phyloP scores from a whole-genome alignment of 2,888 invertebrate genomes.

The Clitarchus hookeri region DNA sequence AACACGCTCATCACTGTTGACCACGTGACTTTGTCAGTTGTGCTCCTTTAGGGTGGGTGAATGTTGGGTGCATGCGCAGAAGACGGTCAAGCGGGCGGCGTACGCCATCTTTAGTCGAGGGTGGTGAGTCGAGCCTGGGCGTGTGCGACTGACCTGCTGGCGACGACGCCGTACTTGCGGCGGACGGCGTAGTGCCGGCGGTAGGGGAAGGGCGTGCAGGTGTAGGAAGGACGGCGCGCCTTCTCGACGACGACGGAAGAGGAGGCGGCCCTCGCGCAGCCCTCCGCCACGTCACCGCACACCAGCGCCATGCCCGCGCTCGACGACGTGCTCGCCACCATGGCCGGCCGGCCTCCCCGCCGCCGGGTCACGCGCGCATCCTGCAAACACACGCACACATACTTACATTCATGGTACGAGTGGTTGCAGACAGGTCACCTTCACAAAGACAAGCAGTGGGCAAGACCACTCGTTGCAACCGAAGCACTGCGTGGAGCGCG shows the following conservation, averaged over 20 bases:
- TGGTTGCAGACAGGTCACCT: no score
- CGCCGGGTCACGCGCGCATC: conserved; percentile 28
- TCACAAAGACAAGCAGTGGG: no score
- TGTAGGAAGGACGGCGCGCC: conserved; percentile 42
- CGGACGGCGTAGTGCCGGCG: conserved; percentile 47
- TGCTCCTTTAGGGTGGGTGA: no score
- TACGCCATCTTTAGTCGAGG: no score
- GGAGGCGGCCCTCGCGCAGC: conserved; percentile 19
- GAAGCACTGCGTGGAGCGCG: no score
- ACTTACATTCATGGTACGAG: no score
- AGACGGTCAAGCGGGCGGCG: no score
- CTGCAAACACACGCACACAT: neutral
- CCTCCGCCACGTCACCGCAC: neutral
- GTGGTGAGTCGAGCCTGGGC: no score
- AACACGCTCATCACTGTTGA: no score
- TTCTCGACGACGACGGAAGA: neutral
- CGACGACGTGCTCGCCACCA: conserved; percentile 51
- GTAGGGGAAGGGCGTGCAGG: conserved; percentile 46
- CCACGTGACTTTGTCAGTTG: no score
- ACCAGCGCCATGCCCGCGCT: conserved; percentile 24
- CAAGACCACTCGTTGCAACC: no score
- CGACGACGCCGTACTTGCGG: conserved; percentile 40
- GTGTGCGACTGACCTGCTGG: conserved; percentile 32
- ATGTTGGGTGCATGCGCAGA: no score
- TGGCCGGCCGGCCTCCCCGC: conserved; percentile 45